A percentile compares a stretch with the other conserved stretches of the same genome.
These are phyloP conservation scores for Rhynchonycteris naso DNA, from an alignment of 2,797 vertebrate species.

Conservation along the genomic window DNA sequence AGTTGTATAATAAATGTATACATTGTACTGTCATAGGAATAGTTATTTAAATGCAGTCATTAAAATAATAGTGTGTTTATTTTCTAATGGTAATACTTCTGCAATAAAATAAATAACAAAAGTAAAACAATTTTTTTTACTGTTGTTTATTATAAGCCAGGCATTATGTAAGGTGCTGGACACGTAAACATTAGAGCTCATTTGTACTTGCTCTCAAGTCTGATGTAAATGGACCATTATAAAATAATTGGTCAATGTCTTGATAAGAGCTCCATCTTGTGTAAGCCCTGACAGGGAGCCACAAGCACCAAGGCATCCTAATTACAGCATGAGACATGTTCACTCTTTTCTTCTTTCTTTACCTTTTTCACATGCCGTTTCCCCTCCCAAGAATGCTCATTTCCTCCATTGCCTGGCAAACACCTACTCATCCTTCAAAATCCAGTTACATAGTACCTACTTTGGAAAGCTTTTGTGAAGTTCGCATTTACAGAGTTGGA, in stretches of 20 bases:
- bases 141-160: neutral
- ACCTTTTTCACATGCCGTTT: neutral
- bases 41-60: neutral
- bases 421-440: neutral
- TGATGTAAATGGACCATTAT: neutral
- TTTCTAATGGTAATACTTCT: neutral
- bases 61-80: neutral
- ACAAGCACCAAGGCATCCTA: neutral
- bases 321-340: neutral
- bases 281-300: neutral
- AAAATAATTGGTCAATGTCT: neutral
- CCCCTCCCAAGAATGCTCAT: neutral
- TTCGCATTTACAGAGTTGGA: neutral
- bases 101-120: conserved; percentile 23
- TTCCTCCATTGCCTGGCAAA: neutral
- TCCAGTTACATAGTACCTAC: neutral
- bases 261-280: neutral
- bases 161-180: neutral
- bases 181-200: neutral
- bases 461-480: neutral
- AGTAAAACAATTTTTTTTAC: neutral
- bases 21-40: neutral
- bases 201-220: neutral
- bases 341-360: neutral
- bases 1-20: neutral